Evolutionary conservation across 2,888 invertebrate species (phyloP).

Genomic region (Polydrusus tereticollis): DNA sequence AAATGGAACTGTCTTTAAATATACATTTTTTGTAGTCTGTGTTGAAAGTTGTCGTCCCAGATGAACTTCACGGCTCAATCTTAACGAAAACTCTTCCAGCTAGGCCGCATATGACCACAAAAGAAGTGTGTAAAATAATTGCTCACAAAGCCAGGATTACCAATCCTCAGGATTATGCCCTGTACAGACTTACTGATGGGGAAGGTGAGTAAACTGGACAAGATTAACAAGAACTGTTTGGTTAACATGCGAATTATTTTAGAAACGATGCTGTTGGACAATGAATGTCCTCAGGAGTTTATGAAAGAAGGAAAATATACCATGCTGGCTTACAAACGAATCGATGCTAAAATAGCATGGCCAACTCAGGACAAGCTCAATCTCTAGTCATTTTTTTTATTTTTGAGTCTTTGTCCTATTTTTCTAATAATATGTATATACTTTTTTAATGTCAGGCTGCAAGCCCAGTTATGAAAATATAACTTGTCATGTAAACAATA

Average conservation of each 20-base stretch:
- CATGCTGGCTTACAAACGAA: constrained; percentile 94
- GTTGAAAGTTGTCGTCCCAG: constrained; percentile 91
- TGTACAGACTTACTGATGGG: constrained; percentile 90
- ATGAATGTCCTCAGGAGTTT: constrained; percentile 91
- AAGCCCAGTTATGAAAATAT: constrained; percentile 9
- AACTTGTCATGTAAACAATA: constrained; percentile 52
- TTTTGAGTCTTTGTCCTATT: constrained; percentile 37
- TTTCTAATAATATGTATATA: constrained; percentile 19
- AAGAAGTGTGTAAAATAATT: constrained; percentile 93
- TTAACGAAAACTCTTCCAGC: constrained; percentile 93
- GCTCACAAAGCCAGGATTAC: constrained; percentile 96
- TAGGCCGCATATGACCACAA: constrained; percentile 92
- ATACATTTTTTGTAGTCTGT: constrained; percentile 70
- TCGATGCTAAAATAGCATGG: constrained; percentile 98
- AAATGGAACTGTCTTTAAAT: too few species aligned
- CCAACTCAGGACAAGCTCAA: constrained; percentile 73
- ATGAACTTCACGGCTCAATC: constrained; percentile 93
- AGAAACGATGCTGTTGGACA: constrained; percentile 91
- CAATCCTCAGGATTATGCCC: constrained; percentile 95
- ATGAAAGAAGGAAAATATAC: constrained; percentile 86
- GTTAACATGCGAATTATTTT: constrained; percentile 61
- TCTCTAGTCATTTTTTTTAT: constrained; percentile 56
- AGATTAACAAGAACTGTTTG: neutral
- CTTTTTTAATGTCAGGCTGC: constrained; percentile 20
- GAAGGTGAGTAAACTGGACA: constrained; percentile 74